phyloP scores from a whole-genome alignment of 2,113 vertebrate species.

The Thermophis baileyi region DNA sequence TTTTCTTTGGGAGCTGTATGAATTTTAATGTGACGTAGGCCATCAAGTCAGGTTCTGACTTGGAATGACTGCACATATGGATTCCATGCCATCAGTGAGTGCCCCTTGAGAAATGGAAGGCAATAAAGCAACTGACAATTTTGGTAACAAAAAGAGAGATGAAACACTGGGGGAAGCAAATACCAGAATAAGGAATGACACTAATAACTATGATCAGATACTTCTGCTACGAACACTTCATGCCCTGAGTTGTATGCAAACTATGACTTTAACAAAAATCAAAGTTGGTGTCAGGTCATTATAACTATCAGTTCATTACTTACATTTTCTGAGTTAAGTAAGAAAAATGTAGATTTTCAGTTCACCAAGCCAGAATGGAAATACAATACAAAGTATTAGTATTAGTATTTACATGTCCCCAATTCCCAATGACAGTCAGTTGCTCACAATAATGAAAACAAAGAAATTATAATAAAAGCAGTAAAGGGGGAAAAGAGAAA shows the following conservation, averaged over 20 bases:
- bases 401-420: background rate
- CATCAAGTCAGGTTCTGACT: background rate
- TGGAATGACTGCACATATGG: background rate
- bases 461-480: background rate
- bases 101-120: constrained; percentile 36
- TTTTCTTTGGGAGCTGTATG: background rate
- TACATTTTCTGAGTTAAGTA: background rate
- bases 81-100: constrained; percentile 28
- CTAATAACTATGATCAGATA: constrained; percentile 1
- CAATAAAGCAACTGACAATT: constrained; percentile 27
- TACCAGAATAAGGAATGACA: constrained; percentile 11
- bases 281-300: background rate
- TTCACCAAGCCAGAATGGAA: background rate
- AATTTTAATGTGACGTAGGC: background rate
- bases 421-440: background rate
- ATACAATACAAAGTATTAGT: background rate
- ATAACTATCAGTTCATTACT: background rate
- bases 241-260: background rate
- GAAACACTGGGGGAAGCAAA: background rate
- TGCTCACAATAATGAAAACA: background rate
- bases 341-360: background rate
- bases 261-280: background rate
- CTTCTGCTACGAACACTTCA: no score
- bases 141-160: constrained; percentile 4
- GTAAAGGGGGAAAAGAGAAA: background rate